Evolutionary conservation across 2,113 vertebrate species (phyloP).

Genomic region (Columbina picui): DNA sequence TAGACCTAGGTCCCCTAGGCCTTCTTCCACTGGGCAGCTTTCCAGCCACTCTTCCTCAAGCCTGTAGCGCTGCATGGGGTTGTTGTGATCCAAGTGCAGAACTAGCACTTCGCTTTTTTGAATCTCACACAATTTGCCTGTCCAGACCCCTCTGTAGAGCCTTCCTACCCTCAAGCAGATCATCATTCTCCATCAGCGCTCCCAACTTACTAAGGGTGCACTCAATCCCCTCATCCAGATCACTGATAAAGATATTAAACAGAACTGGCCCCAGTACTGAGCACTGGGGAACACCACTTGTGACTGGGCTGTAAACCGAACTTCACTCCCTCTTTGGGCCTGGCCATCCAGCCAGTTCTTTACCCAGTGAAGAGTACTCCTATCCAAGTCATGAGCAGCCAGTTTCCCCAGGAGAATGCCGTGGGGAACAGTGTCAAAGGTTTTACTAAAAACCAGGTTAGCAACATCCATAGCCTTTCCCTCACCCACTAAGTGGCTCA

Average conservation of each 20-base stretch:
- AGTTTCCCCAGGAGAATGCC: neutral
- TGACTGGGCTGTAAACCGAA: rapidly evolving
- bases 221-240: neutral
- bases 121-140: neutral
- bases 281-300: neutral
- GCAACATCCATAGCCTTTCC: neutral
- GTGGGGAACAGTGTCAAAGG: neutral
- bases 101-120: neutral
- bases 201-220: neutral
- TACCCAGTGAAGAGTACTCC: neutral
- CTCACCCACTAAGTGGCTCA: neutral
- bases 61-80: rapidly evolving
- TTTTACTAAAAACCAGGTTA: neutral
- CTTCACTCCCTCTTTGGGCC: neutral
- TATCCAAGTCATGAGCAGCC: neutral
- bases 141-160: neutral
- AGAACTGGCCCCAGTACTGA: neutral
- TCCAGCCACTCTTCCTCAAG: neutral
- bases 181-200: too few relatives aligned
- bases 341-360: neutral
- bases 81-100: neutral
- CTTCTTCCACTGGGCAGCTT: rapidly evolving
- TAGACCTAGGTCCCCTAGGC: too few relatives aligned
- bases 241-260: neutral
- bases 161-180: neutral